Conservation (phyloP, 92 coral and sea anemone species). For the Micromussa lordhowensis region DNA sequence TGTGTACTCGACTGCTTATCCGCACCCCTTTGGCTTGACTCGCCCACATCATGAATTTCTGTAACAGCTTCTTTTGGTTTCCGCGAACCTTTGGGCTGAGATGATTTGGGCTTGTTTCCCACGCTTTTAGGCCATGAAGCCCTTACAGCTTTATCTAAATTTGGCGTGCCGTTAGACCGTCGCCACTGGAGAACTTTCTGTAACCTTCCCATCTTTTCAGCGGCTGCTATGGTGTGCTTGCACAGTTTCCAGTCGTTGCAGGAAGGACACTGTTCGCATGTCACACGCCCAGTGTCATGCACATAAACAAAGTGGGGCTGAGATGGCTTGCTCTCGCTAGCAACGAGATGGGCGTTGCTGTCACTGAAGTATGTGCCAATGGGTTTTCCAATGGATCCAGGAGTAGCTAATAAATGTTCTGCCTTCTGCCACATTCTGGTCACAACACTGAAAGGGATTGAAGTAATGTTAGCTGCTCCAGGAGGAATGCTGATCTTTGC, state of each 20-base stretch:
- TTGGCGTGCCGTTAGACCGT: slow-evolving; percentile 4
- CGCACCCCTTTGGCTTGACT: slow-evolving; percentile 1
- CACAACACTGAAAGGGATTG: too few relatives aligned
- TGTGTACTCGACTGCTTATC: slow-evolving; percentile 6
- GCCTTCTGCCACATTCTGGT: slow-evolving; percentile 27
- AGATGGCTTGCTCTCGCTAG: slow-evolving; percentile 12
- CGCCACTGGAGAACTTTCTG: slow-evolving; percentile 36
- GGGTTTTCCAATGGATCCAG: slow-evolving; percentile 18
- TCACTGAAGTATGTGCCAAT: background rate
- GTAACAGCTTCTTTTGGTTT: slow-evolving; percentile 23
- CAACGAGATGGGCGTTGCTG: slow-evolving; percentile 14
- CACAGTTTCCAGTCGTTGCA: background rate
- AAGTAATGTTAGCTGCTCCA: too few relatives aligned
- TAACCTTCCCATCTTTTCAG: slow-evolving; percentile 20
- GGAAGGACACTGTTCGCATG: slow-evolving; percentile 27
- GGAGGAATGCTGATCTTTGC: too few relatives aligned
- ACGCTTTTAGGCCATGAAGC: slow-evolving; percentile 22
- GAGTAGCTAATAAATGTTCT: slow-evolving; percentile 8
- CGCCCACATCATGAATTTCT: slow-evolving; percentile 18
- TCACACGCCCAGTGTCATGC: slow-evolving; percentile 21
- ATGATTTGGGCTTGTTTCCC: slow-evolving; percentile 42
- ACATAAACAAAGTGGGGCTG: slow-evolving; percentile 14
- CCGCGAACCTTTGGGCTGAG: slow-evolving; percentile 9
- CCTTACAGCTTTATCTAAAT: slow-evolving; percentile 18
- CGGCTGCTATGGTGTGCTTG: slow-evolving; percentile 6